Percentiles rank a stretch among this genome's conserved stretches.
phyloP scores from a whole-genome alignment of 2,888 invertebrate genomes.

The Amphipyra berbera region DNA sequence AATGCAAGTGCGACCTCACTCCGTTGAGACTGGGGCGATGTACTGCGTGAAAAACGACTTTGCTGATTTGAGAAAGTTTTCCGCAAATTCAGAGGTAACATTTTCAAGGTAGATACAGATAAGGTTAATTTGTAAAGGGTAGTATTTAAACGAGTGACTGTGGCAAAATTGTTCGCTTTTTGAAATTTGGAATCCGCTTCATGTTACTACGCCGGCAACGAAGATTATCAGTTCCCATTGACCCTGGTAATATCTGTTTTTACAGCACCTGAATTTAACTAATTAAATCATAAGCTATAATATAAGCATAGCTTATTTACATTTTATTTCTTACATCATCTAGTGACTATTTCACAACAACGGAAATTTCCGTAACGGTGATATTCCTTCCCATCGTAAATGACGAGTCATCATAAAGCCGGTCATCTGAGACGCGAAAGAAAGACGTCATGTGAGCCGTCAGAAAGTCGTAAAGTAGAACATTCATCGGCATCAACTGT shows the following conservation, averaged over 20 bases:
- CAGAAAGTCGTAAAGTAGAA: constrained; percentile 1
- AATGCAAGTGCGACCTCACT: constrained; percentile 5
- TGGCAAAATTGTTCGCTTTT: too few relatives aligned
- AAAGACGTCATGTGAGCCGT: neutral
- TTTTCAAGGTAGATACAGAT: neutral
- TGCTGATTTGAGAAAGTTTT: neutral
- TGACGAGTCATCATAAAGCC: constrained; percentile 6
- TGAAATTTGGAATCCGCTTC: too few relatives aligned
- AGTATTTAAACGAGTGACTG: too few relatives aligned
- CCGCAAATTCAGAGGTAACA: neutral
- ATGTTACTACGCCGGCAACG: too few relatives aligned
- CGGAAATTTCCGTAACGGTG: neutral
- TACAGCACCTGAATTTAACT: neutral
- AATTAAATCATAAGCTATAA: neutral
- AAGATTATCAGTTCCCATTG: too few relatives aligned
- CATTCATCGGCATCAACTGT: constrained; percentile 4
- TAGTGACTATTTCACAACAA: too few relatives aligned
- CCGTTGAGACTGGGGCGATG: neutral
- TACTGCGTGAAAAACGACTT: neutral
- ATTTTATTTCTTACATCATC: too few relatives aligned
- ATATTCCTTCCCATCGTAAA: constrained; percentile 4
- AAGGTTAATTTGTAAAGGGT: too few relatives aligned
- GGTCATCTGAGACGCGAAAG: neutral
- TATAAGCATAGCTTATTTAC: neutral
- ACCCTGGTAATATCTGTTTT: neutral